Conservation (phyloP, 2,113 vertebrate genomes). For the Zosterops lateralis region DNA sequence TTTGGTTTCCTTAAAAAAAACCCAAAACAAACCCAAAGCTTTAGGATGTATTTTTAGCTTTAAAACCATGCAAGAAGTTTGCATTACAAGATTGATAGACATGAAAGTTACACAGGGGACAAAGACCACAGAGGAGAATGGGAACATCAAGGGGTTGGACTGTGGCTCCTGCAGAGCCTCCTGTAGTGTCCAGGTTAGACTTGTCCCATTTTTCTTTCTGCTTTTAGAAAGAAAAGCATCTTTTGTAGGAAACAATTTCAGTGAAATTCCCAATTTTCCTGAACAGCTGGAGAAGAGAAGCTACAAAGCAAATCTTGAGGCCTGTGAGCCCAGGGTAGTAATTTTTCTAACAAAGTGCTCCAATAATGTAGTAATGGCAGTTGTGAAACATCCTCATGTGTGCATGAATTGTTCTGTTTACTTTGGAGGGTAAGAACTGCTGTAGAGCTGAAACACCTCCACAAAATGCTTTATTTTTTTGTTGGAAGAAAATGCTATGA, state of each 20-base stretch:
- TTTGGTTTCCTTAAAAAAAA: neutral
- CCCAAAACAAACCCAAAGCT: neutral
- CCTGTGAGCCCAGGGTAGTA: neutral
- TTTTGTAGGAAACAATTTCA: neutral
- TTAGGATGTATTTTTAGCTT: neutral
- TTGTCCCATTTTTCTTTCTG: neutral
- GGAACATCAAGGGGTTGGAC: neutral
- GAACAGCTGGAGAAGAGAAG: neutral
- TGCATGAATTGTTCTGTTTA: neutral
- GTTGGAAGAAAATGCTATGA: neutral
- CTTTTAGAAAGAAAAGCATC: neutral
- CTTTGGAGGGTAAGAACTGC: neutral
- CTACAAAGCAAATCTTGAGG: neutral
- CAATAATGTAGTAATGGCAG: neutral
- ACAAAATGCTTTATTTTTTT: neutral
- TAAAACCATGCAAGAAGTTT: neutral
- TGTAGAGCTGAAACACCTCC: neutral
- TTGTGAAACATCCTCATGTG: neutral
- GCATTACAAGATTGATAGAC: neutral
- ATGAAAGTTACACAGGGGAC: neutral
- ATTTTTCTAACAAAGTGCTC: neutral
- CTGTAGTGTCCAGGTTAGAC: neutral
- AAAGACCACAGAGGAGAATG: neutral
- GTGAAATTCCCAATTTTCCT: neutral
- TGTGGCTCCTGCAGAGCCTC: neutral